phyloP scores from a whole-genome alignment of 2,113 vertebrate species.

The Notarius quadriscutis region DNA sequence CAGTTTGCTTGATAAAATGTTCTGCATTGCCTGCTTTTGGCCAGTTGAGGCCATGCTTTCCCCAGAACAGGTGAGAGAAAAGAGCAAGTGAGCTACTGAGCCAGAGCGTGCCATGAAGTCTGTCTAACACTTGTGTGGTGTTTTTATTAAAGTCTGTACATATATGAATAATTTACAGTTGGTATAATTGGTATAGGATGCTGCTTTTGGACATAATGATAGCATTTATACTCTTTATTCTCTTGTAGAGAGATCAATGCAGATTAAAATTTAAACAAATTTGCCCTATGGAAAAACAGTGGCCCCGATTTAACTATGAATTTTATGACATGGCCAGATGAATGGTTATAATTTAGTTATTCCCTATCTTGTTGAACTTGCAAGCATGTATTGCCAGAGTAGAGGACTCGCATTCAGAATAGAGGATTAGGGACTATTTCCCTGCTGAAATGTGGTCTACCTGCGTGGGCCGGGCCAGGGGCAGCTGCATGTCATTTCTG shows the following conservation, averaged over 20 bases:
- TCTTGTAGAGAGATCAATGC: neutral
- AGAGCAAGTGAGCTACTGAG: neutral
- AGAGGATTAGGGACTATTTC: conserved; percentile 76
- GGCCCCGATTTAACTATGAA: neutral
- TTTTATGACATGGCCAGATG: neutral
- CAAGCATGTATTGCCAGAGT: conserved; percentile 10
- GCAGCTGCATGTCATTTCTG: conserved; percentile 76
- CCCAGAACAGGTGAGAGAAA: conserved; percentile 63
- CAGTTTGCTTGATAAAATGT: conserved; percentile 28
- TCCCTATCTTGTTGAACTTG: neutral
- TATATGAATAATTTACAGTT: neutral
- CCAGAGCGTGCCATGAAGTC: neutral
- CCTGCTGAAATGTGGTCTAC: conserved; percentile 80
- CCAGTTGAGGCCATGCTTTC: conserved; percentile 82
- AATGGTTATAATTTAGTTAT: neutral
- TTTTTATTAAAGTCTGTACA: conserved; percentile 4
- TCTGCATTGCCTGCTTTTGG: conserved; percentile 73
- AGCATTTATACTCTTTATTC: neutral
- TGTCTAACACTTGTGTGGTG: neutral
- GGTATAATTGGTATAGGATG: neutral
- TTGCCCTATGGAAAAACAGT: neutral
- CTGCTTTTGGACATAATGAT: neutral
- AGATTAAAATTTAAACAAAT: neutral
- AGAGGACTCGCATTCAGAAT: conserved; percentile 60
- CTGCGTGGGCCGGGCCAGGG: conserved; percentile 65